Conservation (phyloP, 2,888 invertebrate genomes). For the Hofmannophila pseudospretella region DNA sequence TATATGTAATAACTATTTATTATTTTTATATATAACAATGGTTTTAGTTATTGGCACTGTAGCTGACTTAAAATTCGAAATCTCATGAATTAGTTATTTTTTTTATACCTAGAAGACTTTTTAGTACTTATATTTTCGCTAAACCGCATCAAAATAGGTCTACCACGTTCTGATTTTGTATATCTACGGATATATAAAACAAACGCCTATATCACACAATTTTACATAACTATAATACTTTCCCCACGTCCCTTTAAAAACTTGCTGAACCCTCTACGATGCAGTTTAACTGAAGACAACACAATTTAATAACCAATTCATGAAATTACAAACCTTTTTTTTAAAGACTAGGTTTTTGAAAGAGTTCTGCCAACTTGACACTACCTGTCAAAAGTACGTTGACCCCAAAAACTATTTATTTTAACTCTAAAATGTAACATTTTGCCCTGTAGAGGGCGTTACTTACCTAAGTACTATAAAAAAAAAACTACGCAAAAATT, state of each 20-base stretch:
- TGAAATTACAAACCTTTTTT: slow-evolving; percentile 19
- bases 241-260: slow-evolving; percentile 1
- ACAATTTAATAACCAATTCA: slow-evolving; percentile 24
- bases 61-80: slow-evolving; percentile 45
- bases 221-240: slow-evolving; percentile 3
- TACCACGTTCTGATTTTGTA: slow-evolving; percentile 53
- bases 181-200: slow-evolving; percentile 64
- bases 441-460: slow-evolving; percentile 13
- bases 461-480: slow-evolving; percentile 35
- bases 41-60: slow-evolving; percentile 65
- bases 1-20: slow-evolving; percentile 67
- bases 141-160: slow-evolving; percentile 15
- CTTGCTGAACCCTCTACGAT: slow-evolving; percentile 6
- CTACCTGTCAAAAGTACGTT: slow-evolving; percentile 31
- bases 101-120: too few relatives aligned
- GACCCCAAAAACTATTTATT: slow-evolving; percentile 25
- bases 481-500: slow-evolving; percentile 25
- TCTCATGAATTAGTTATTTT: slow-evolving; percentile 36
- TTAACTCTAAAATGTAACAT: slow-evolving; percentile 15
- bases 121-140: too few relatives aligned
- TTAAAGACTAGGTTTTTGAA: slow-evolving; percentile 20
- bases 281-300: slow-evolving; percentile 7
- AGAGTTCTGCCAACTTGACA: slow-evolving; percentile 23
- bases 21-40: slow-evolving; percentile 50
- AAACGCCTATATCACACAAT: slow-evolving; percentile 42